phyloP scores from a whole-genome alignment of 2,113 vertebrate species.

The Potamarius usumacintae region DNA sequence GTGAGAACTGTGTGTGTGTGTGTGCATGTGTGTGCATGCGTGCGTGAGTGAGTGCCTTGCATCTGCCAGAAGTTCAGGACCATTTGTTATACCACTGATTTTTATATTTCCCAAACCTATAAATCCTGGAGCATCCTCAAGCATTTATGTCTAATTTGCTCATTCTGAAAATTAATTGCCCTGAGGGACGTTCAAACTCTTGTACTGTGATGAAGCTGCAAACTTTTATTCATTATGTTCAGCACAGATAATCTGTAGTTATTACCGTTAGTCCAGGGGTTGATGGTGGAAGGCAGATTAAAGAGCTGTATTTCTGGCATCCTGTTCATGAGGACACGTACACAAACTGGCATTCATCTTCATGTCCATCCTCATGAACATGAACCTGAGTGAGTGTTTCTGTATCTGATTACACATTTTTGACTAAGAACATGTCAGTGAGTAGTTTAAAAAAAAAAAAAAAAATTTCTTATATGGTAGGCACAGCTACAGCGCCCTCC shows the following conservation, averaged over 20 bases:
- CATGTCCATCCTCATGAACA: neutral
- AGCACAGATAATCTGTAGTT: slow-evolving; percentile 14
- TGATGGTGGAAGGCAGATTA: neutral
- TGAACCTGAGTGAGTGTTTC: slow-evolving; percentile 1
- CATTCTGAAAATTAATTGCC: neutral
- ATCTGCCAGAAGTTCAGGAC: neutral
- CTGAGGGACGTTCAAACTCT: neutral
- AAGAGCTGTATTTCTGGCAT: neutral
- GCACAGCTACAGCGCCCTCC: neutral
- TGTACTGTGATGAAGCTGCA: slow-evolving; percentile 1
- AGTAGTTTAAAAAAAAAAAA: too few species aligned
- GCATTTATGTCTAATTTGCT: neutral
- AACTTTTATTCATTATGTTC: neutral
- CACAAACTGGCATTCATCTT: neutral
- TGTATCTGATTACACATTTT: neutral
- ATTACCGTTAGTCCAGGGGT: neutral
- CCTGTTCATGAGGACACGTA: neutral
- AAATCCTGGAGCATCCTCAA: neutral
- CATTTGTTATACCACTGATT: neutral
- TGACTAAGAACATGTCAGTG: neutral
- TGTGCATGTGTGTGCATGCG: neutral
- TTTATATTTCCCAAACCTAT: neutral
- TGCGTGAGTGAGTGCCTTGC: neutral
- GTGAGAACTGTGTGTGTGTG: neutral
- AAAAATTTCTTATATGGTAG: neutral